These are phyloP conservation scores for Eumaeus atala DNA, from an alignment of 1,140 invertebrate genomes.

Conservation along the genomic window DNA sequence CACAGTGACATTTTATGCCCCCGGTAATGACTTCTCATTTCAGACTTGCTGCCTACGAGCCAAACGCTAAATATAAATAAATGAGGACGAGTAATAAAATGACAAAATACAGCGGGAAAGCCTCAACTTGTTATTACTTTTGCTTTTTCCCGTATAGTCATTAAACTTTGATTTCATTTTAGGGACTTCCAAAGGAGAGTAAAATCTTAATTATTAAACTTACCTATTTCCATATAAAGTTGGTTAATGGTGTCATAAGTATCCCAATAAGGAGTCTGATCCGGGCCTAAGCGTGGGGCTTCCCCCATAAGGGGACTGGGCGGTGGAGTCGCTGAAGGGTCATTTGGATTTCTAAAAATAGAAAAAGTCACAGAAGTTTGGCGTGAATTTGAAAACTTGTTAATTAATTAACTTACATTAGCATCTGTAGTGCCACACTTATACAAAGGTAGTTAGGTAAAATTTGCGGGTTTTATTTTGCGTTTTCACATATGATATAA, in stretches of 20 bases:
- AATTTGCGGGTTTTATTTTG: no score
- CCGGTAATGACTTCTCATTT: conserved; percentile 89
- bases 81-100: conserved; percentile 18
- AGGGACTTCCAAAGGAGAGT: background rate
- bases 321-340: conserved; percentile 59
- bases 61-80: conserved; percentile 23
- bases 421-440: background rate
- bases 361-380: conserved; percentile 4
- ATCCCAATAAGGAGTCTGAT: conserved; percentile 85
- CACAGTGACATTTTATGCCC: conserved; percentile 94
- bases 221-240: conserved; percentile 88
- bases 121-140: conserved; percentile 18
- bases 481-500: no score
- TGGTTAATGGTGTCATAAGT: conserved; percentile 92
- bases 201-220: conserved; percentile 35
- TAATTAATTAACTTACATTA: background rate
- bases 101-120: conserved; percentile 14
- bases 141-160: background rate
- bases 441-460: no score
- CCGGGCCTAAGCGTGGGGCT: conserved; percentile 34
- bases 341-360: conserved; percentile 80
- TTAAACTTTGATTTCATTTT: background rate
- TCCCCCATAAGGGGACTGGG: conserved; percentile 56
- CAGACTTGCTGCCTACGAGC: conserved; percentile 79
- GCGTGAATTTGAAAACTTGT: no score